Percentiles rank a stretch among this genome's conserved stretches.
Conservation (phyloP, 2,113 vertebrate species). For the Alosa alosa region DNA sequence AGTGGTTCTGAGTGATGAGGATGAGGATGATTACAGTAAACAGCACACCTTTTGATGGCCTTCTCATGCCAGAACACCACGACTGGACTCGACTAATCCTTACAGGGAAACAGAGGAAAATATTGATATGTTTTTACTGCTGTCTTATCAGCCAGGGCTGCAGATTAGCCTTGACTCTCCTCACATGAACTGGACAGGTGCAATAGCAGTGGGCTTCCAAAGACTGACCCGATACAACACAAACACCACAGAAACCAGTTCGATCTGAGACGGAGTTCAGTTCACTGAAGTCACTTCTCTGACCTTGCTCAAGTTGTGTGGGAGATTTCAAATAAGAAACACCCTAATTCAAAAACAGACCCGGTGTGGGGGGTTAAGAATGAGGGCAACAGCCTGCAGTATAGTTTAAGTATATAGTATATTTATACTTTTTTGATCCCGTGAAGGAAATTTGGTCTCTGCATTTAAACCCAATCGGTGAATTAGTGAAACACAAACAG, state of each 20-base stretch:
- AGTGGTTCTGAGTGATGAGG: neutral
- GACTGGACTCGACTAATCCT: constrained; percentile 10
- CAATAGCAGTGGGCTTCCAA: too few species aligned
- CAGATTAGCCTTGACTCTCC: constrained; percentile 26
- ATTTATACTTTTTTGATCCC: too few species aligned
- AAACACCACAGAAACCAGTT: neutral
- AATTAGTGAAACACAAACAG: too few species aligned
- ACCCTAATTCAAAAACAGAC: neutral
- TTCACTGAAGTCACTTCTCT: neutral
- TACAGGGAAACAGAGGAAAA: neutral
- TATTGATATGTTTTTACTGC: constrained; percentile 16
- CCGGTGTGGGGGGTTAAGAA: neutral
- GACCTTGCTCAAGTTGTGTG: neutral
- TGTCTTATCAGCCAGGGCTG: constrained; percentile 20
- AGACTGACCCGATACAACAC: neutral
- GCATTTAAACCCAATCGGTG: too few species aligned
- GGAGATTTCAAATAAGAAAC: neutral
- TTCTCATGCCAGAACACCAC: neutral
- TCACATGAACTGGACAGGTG: neutral
- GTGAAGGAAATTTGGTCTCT: too few species aligned
- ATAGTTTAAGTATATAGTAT: neutral
- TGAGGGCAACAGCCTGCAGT: neutral
- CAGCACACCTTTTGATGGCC: neutral
- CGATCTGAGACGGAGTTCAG: neutral
- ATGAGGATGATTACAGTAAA: neutral